Conservation (phyloP, 2,888 invertebrate species). For the Tridacna crocea region DNA sequence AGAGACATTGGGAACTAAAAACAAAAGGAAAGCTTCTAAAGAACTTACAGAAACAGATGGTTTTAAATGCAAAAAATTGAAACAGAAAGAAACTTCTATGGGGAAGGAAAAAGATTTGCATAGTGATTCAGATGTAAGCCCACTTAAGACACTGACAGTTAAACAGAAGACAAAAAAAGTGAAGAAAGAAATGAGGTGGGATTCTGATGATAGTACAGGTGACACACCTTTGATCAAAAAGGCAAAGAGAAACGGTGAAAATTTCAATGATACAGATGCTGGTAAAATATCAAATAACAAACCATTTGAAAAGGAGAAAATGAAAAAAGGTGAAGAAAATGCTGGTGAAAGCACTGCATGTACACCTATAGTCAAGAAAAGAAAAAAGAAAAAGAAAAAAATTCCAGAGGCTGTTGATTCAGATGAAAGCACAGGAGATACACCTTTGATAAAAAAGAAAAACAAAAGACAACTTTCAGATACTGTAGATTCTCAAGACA, state of each 20-base stretch:
- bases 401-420: background rate
- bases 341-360: conserved; percentile 3
- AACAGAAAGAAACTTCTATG: background rate
- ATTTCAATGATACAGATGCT: background rate
- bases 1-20: background rate
- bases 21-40: conserved; percentile 20
- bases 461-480: background rate
- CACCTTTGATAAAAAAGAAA: conserved; percentile 11
- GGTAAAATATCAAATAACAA: background rate
- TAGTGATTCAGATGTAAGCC: conserved; percentile 3
- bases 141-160: conserved; percentile 3
- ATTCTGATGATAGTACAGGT: conserved; percentile 10
- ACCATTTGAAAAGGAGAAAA: background rate
- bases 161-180: conserved; percentile 2
- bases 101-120: background rate
- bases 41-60: background rate
- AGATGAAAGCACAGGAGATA: conserved; percentile 6
- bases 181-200: background rate
- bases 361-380: conserved; percentile 11
- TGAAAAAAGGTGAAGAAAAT: background rate
- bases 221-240: conserved; percentile 13
- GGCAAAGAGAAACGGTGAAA: background rate
- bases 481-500: background rate
- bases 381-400: background rate
- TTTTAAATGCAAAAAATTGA: background rate